Conservation (phyloP, 2,888 invertebrate genomes). For the Tricholauxania praeusta region DNA sequence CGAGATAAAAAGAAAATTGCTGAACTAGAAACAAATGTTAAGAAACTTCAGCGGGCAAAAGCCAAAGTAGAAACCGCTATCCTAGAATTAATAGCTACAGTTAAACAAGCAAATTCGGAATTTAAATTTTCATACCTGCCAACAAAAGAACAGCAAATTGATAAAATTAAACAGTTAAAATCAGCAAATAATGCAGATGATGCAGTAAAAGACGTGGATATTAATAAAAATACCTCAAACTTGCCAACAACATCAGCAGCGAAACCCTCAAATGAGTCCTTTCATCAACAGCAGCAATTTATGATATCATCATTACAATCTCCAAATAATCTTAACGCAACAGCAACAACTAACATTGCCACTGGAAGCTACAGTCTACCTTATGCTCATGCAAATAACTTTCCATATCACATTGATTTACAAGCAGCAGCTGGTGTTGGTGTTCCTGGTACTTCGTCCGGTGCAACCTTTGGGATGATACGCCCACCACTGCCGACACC, state of each 20-base stretch:
- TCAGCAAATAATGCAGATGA: constrained; percentile 28
- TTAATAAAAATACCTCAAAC: constrained; percentile 36
- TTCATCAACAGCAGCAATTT: constrained; percentile 31
- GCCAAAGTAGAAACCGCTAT: constrained; percentile 65
- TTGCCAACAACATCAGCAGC: constrained; percentile 41
- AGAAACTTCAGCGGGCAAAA: constrained; percentile 65
- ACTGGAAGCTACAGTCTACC: constrained; percentile 51
- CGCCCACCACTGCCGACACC: constrained; percentile 53
- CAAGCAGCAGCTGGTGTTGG: constrained; percentile 32
- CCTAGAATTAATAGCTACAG: constrained; percentile 64
- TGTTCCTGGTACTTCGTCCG: constrained; percentile 12
- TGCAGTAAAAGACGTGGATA: constrained; percentile 34
- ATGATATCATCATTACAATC: constrained; percentile 21
- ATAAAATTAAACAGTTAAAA: constrained; percentile 58
- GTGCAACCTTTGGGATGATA: constrained; percentile 50
- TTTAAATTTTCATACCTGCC: constrained; percentile 67
- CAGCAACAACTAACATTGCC: constrained; percentile 40
- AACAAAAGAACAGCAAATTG: constrained; percentile 65
- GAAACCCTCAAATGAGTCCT: constrained; percentile 17
- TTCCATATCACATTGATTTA: constrained; percentile 50
- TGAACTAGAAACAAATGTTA: constrained; percentile 64
- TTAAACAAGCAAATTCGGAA: constrained; percentile 64
- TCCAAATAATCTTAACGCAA: constrained; percentile 30
- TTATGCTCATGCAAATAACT: constrained; percentile 52
- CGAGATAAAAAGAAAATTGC: constrained; percentile 65